A percentile compares a stretch with the other conserved stretches of the same genome.
Conservation (phyloP, 2,113 vertebrate genomes). For the Candoia aspera region DNA sequence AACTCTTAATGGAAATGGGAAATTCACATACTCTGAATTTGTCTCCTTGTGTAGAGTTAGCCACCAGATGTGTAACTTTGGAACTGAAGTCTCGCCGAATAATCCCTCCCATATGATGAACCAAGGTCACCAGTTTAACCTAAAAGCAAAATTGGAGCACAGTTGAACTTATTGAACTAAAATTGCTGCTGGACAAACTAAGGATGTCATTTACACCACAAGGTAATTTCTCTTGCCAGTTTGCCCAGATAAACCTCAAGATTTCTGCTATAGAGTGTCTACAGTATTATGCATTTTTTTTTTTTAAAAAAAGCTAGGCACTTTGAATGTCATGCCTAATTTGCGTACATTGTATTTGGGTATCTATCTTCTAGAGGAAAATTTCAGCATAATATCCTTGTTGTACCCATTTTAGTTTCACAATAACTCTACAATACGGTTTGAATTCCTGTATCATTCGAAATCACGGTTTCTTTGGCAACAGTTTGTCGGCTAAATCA, state of each 20-base stretch:
- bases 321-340: background rate
- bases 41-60: conserved; percentile 92
- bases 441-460: background rate
- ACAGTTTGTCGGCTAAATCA: background rate
- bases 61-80: conserved; percentile 95
- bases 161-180: background rate
- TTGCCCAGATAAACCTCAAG: background rate
- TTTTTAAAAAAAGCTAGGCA: background rate
- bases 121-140: conserved; percentile 92
- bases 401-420: background rate
- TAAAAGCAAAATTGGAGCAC: conserved; percentile 62
- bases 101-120: conserved; percentile 97
- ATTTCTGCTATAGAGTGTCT: background rate
- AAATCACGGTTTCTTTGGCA: background rate
- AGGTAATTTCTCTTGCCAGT: background rate
- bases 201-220: background rate
- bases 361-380: background rate
- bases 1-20: conserved; percentile 5
- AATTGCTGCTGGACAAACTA: accelerated
- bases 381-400: background rate
- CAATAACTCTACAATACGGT: background rate
- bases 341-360: background rate
- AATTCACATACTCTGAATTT: conserved; percentile 91
- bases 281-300: background rate
- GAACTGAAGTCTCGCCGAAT: conserved; percentile 94